Conservation (phyloP, 2,888 invertebrate genomes). For the Zygaena filipendulae region DNA sequence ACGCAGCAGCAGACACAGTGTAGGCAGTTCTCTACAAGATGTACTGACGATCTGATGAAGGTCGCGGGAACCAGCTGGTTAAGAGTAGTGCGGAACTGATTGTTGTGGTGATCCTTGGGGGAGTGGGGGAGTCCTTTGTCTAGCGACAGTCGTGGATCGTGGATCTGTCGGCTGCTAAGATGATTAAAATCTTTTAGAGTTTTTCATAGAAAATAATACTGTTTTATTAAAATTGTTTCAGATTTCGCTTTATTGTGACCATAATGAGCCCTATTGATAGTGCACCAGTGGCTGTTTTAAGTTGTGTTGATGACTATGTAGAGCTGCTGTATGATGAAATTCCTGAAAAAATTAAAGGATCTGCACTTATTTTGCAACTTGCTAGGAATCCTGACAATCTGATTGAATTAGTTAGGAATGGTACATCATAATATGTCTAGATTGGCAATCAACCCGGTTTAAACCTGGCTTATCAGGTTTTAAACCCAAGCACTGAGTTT, state of each 20-base stretch:
- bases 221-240: too few relatives aligned
- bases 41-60: neutral
- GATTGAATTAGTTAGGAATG: constrained; percentile 92
- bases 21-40: neutral
- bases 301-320: constrained; percentile 92
- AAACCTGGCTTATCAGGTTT: neutral
- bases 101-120: too few relatives aligned
- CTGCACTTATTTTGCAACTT: constrained; percentile 89
- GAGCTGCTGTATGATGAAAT: constrained; percentile 96
- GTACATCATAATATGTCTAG: too few relatives aligned
- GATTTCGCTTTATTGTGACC: too few relatives aligned
- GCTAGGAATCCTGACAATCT: constrained; percentile 95
- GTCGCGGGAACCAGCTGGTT: neutral
- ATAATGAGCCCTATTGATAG: constrained; percentile 69
- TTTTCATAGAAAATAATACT: too few relatives aligned
- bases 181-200: too few relatives aligned
- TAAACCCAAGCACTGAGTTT: too few relatives aligned
- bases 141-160: too few relatives aligned
- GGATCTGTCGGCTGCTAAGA: too few relatives aligned
- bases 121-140: neutral
- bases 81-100: too few relatives aligned
- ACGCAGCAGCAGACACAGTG: neutral
- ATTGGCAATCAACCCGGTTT: neutral
- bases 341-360: constrained; percentile 92
- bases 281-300: constrained; percentile 72